A percentile compares a stretch with the other conserved stretches of the same genome.
Conservation (phyloP, 2,797 vertebrate genomes). For the Tarsius wallacei region DNA sequence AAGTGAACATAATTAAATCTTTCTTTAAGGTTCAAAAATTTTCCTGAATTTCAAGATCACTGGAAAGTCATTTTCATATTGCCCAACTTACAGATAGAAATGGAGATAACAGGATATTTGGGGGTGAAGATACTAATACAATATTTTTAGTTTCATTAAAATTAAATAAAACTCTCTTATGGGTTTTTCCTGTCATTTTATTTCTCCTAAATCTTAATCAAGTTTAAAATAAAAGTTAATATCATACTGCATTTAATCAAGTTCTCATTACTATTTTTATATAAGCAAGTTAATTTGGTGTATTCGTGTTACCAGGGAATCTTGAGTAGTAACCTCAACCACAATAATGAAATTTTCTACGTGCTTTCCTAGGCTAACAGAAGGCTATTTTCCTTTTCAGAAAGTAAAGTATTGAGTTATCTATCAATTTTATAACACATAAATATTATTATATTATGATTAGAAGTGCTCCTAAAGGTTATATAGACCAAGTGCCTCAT, state of each 20-base stretch:
- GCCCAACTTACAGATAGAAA: background rate
- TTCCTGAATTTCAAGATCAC: slow-evolving; percentile 40
- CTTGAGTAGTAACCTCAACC: background rate
- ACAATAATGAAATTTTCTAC: background rate
- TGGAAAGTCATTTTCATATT: background rate
- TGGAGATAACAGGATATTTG: background rate
- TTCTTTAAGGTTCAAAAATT: background rate
- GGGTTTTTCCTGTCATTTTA: background rate
- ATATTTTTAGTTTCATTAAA: slow-evolving; percentile 4
- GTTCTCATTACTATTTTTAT: slow-evolving; percentile 8
- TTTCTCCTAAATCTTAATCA: background rate
- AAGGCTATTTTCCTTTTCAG: background rate
- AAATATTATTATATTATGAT: background rate
- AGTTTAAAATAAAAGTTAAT: slow-evolving; percentile 49
- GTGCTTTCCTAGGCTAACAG: background rate
- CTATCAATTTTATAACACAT: slow-evolving; percentile 13
- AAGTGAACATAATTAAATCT: background rate
- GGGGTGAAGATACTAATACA: background rate
- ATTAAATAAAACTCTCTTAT: background rate
- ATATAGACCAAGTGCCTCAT: background rate
- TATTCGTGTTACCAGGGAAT: background rate
- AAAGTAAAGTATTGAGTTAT: background rate
- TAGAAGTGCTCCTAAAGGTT: background rate
- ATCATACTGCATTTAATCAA: background rate
- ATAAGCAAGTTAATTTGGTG: background rate